Percentiles rank a stretch among this genome's conserved stretches.
Evolutionary conservation across 2,888 invertebrate genomes (phyloP).

Genomic region (Galeruca laticollis): DNA sequence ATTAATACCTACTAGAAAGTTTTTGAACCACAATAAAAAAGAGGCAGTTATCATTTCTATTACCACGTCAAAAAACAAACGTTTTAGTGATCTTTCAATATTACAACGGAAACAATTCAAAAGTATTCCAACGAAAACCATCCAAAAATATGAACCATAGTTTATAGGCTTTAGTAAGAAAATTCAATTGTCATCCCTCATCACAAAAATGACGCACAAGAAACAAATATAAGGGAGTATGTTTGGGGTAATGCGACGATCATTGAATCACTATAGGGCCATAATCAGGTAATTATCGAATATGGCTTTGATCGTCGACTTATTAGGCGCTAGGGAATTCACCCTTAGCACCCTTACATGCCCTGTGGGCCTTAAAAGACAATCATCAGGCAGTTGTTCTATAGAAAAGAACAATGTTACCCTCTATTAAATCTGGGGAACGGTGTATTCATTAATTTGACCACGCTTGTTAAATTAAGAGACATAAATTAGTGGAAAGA

Average conservation of each 20-base stretch:
- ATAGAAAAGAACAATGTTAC: conserved; percentile 43
- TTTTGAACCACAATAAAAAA: too few relatives aligned
- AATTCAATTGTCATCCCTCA: conserved; percentile 54
- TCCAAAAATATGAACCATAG: neutral
- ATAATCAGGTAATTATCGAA: conserved; percentile 66
- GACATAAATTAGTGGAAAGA: neutral
- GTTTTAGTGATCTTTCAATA: too few relatives aligned
- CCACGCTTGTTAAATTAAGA: conserved; percentile 11
- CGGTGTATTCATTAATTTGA: conserved; percentile 36
- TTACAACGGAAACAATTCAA: neutral
- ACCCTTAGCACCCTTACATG: conserved; percentile 43
- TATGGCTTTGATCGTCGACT: conserved; percentile 62
- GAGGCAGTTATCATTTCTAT: too few relatives aligned
- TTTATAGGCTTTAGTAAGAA: conserved; percentile 34
- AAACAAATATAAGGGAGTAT: conserved; percentile 58
- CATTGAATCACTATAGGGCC: conserved; percentile 61
- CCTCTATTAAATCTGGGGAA: conserved; percentile 37
- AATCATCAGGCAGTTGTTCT: conserved; percentile 37
- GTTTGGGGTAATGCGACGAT: conserved; percentile 62
- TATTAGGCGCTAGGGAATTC: conserved; percentile 57
- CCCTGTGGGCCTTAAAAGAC: conserved; percentile 32
- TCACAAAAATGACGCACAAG: conserved; percentile 51
- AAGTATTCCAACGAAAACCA: conserved; percentile 12
- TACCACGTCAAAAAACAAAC: too few relatives aligned
- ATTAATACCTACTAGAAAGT: too few relatives aligned